phyloP scores from a whole-genome alignment of 2,113 vertebrate genomes.

The Sardina pilchardus region DNA sequence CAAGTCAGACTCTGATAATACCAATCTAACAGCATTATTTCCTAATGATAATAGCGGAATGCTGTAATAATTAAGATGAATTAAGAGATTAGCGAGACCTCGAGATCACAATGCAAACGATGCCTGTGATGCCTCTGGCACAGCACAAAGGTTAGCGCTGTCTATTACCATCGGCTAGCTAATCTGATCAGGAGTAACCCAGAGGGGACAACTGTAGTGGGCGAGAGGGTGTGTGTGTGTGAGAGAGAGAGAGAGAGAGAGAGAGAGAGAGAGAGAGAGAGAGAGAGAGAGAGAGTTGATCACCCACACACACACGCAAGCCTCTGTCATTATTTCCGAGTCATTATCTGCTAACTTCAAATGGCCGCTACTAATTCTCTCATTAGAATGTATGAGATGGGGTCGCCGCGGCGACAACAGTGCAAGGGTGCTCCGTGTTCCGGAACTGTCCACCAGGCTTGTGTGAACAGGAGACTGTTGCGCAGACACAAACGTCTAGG shows the following conservation, averaged over 20 bases:
- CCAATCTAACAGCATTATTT: not conserved
- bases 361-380: constrained; percentile 38
- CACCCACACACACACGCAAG: not conserved
- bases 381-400: constrained; percentile 35
- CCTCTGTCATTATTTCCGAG: constrained; percentile 44
- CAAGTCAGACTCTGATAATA: not conserved
- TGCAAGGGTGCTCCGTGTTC: not conserved
- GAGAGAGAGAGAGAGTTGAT: not conserved
- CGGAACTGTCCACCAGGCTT: not conserved
- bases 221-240: not conserved
- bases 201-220: constrained; percentile 33
- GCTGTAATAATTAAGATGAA: not conserved
- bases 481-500: not conserved
- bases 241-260: not conserved
- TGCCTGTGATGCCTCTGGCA: not conserved
- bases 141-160: constrained; percentile 26
- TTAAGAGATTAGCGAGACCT: not conserved
- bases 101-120: too few relatives aligned
- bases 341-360: constrained; percentile 48
- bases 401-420: not conserved
- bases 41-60: not conserved
- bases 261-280: too few relatives aligned
- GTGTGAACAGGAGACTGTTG: too few relatives aligned
- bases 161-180: constrained; percentile 27
- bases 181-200: constrained; percentile 43